A percentile compares a stretch with the other conserved stretches of the same genome.
Evolutionary conservation across 2,797 vertebrate species (phyloP).

Genomic region (Chelon labrosus): DNA sequence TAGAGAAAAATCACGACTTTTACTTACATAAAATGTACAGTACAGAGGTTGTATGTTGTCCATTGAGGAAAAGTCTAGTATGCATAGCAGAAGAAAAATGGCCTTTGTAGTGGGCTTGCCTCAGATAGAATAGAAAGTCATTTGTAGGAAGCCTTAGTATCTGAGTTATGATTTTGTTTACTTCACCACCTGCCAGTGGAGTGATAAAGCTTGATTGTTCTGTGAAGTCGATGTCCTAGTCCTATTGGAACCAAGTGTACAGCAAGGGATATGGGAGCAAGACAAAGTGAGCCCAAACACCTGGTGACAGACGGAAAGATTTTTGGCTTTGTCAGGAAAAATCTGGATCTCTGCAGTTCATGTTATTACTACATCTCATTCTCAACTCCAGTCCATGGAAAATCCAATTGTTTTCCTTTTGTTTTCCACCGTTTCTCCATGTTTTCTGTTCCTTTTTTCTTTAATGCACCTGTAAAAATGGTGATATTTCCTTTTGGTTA

Average conservation of each 20-base stretch:
- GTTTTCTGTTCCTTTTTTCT: conserved; percentile 1
- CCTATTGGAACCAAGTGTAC: not conserved
- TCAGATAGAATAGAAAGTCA: conserved; percentile 13
- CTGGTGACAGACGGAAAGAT: conserved; percentile 1
- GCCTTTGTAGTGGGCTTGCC: too few relatives aligned
- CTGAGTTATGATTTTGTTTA: conserved; percentile 10
- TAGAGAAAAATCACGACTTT: too few relatives aligned
- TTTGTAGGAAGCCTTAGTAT: too few relatives aligned
- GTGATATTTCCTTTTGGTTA: too few relatives aligned
- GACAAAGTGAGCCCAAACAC: conserved; percentile 4
- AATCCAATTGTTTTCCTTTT: not conserved
- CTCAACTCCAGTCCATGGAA: conserved; percentile 11
- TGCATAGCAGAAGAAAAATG: too few relatives aligned
- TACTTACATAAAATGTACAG: too few relatives aligned
- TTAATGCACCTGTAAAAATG: too few relatives aligned
- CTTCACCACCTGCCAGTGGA: conserved; percentile 17
- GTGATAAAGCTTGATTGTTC: conserved; percentile 30
- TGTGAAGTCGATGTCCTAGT: conserved; percentile 13
- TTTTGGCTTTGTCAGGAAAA: conserved; percentile 13
- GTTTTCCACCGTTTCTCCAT: not conserved
- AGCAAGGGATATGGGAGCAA: conserved; percentile 3
- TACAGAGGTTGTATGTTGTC: too few relatives aligned
- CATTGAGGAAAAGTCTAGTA: too few relatives aligned
- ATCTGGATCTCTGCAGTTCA: conserved; percentile 5
- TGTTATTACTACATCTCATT: conserved; percentile 18